Evolutionary conservation across 2,888 invertebrate species (phyloP), one percentile per base, ranked within the genome.

Genomic region (Drosophila tanythrix): DNA sequence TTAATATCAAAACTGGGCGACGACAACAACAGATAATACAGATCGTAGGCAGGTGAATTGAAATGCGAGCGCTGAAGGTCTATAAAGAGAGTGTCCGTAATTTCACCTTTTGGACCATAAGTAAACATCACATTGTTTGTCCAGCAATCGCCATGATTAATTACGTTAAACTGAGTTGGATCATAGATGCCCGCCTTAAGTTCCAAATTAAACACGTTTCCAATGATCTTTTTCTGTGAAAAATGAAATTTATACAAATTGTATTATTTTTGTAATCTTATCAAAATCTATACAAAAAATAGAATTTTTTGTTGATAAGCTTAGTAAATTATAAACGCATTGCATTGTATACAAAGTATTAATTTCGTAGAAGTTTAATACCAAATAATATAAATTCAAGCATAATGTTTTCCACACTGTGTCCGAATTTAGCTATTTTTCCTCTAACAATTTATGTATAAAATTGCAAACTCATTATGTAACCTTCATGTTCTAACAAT

Each of bases 81-180:
- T 6, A 92, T 82, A 25, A 92, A 83, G 27, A 81, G 77, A 2
- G 88, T 83, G 50, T 91, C 87, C 15, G 63, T 67, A 10, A 90
- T 64, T 3, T 76, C 70, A 0, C 87, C 88, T 0, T 74, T 35
- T 0, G 74, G 67, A 18, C 82, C 74, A 63, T 90, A 84, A 25
- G 80, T 67, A 53, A 92, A 91, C 88, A 91, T 89, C 0, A 92
- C 80, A 38, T 92, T 92, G 53, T 92, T 92, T 21, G 90, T 83
- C 92, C 92, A 92, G 60, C 86, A 85, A 53, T 92, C 92, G 1
- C 92, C 92, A 68, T 92, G 92, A 65, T 90, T 90, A 0, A 92
- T 35, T 3, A 86, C 87, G 69, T 87, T 87, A 27, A 87, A 90
- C 13, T 89, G 62, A 11, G 18, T 62, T 5, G 74, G 60, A 21